Conservation (phyloP, 2,888 invertebrate species). For the Eumacrocentrus americanus region DNA sequence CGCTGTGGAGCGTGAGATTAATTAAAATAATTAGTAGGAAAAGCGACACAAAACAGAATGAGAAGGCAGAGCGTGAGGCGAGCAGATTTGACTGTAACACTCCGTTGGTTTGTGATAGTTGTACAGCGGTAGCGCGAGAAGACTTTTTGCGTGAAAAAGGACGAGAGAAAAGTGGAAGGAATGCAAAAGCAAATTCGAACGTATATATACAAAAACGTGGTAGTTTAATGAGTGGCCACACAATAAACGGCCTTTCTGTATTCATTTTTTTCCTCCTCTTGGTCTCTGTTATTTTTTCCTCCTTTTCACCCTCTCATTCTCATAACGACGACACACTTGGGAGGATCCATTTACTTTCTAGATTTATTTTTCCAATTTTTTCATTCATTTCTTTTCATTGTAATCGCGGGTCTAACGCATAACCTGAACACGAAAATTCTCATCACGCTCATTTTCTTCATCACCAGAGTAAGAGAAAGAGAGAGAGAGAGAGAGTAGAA, state of each 20-base stretch:
- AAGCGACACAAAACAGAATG: constrained; percentile 22
- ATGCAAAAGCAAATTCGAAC: constrained; percentile 33
- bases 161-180: constrained; percentile 23
- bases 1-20: constrained; percentile 25
- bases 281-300: constrained; percentile 19
- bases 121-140: constrained; percentile 13
- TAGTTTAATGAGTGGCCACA: constrained; percentile 35
- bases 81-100: constrained; percentile 10
- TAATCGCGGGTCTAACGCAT: not conserved
- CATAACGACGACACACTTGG: not conserved
- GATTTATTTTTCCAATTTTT: not conserved
- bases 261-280: constrained; percentile 1
- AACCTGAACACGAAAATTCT: not conserved
- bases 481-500: not conserved
- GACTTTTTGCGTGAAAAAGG: constrained; percentile 4
- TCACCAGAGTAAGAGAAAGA: not conserved
- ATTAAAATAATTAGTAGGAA: constrained; percentile 35
- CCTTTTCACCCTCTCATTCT: not conserved
- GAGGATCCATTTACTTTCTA: not conserved
- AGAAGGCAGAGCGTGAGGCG: constrained; percentile 9
- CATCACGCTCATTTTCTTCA: not conserved
- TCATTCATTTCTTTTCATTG: not conserved
- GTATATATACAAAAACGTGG: constrained; percentile 28
- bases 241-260: constrained; percentile 28
- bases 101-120: constrained; percentile 19